Evolutionary conservation across 2,797 vertebrate species (phyloP).

Genomic region (Xerus rutilus): DNA sequence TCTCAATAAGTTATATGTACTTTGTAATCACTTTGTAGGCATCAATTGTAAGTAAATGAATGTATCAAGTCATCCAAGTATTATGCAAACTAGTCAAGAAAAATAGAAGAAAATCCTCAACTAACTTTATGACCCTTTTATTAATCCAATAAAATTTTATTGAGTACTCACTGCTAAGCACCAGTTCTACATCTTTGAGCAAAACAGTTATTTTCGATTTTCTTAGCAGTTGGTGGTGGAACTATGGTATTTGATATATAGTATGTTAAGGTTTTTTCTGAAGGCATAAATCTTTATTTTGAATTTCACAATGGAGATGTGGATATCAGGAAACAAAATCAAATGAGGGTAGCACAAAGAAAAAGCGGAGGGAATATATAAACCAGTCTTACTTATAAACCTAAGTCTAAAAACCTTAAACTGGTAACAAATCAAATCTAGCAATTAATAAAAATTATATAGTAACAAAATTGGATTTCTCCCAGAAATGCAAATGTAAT

Average conservation of each 20-base stretch:
- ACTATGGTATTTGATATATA: not conserved
- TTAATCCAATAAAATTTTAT: constrained; percentile 18
- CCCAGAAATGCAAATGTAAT: not conserved
- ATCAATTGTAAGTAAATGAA: not conserved
- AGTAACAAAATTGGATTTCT: not conserved
- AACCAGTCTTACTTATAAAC: not conserved
- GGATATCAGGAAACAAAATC: not conserved
- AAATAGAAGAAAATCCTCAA: not conserved
- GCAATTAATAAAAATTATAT: not conserved
- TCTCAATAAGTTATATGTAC: not conserved
- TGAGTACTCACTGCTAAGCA: not conserved
- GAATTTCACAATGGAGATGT: not conserved
- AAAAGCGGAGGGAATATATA: not conserved
- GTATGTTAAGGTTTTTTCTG: not conserved
- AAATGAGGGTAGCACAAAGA: not conserved
- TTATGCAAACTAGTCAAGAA: not conserved
- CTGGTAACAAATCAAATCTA: not conserved
- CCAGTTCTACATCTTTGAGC: not conserved
- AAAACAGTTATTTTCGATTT: not conserved
- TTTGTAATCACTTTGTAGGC: not conserved
- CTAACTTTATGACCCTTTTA: not conserved
- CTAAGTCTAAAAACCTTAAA: not conserved
- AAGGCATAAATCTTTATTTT: not conserved
- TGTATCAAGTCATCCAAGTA: not conserved
- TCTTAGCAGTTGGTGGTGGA: not conserved